Evolutionary conservation across 1,140 invertebrate species (phyloP).

Genomic region (Piezodorus guildinii): DNA sequence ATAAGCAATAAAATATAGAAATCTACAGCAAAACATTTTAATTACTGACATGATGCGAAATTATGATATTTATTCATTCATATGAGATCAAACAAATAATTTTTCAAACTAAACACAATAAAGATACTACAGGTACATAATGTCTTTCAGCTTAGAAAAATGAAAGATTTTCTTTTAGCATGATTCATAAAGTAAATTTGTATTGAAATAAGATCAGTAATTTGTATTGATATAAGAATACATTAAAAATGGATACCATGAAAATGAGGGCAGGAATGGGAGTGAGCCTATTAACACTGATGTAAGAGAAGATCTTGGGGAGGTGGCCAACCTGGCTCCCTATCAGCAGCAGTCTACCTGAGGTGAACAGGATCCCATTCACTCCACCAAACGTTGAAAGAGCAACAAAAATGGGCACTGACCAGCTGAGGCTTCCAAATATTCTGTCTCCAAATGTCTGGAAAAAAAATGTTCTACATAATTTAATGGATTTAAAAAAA

Average conservation of each 20-base stretch:
- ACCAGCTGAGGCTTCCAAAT: conserved; percentile 62
- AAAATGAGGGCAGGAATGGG: conserved; percentile 71
- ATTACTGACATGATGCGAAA: too few relatives aligned
- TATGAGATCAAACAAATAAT: too few relatives aligned
- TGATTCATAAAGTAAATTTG: too few relatives aligned
- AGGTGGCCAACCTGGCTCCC: conserved; percentile 75
- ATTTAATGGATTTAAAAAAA: background rate
- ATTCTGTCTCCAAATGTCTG: conserved; percentile 66
- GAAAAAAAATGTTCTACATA: conserved; percentile 27
- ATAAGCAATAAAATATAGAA: too few relatives aligned
- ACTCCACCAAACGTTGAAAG: conserved; percentile 74
- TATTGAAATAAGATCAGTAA: too few relatives aligned
- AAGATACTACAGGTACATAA: too few relatives aligned
- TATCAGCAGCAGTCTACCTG: conserved; percentile 60
- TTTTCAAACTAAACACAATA: too few relatives aligned
- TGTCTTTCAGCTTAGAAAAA: too few relatives aligned
- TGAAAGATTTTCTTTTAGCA: too few relatives aligned
- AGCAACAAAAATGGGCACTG: conserved; percentile 81
- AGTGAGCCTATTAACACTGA: conserved; percentile 60
- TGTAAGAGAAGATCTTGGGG: conserved; percentile 63
- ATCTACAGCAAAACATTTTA: too few relatives aligned
- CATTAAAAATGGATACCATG: conserved; percentile 47
- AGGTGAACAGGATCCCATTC: conserved; percentile 85
- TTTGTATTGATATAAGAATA: too few relatives aligned
- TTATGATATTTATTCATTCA: too few relatives aligned